These are phyloP conservation scores for Drosophila athabasca DNA, from an alignment of 1,140 invertebrate genomes.

Conservation along the genomic window DNA sequence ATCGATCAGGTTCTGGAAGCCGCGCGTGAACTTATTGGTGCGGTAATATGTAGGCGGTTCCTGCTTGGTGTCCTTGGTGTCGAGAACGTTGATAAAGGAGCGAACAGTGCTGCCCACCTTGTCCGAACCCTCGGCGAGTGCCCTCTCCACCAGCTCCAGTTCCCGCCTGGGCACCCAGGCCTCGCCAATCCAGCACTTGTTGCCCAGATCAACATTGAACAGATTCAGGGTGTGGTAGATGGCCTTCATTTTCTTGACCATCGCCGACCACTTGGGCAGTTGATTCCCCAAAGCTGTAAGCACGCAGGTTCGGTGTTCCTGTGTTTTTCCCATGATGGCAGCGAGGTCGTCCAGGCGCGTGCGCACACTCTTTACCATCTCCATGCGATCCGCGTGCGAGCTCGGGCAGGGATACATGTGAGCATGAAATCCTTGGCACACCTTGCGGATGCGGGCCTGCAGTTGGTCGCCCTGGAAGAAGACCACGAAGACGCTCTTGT, in stretches of 20 bases:
- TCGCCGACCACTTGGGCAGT: constrained; percentile 96
- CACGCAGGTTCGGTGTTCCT: constrained; percentile 97
- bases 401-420: constrained; percentile 98
- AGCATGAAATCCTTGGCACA: constrained; percentile 98
- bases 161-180: constrained; percentile 96
- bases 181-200: constrained; percentile 97
- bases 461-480: constrained; percentile 99
- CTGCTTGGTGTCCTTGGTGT: constrained; percentile 86
- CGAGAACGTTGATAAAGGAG: constrained; percentile 95
- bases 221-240: constrained; percentile 94
- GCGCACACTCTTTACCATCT: constrained; percentile 97
- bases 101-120: constrained; percentile 94
- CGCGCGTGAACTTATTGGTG: constrained; percentile 92
- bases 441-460: constrained; percentile 97
- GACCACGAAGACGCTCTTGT: constrained; percentile 96
- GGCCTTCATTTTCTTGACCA: constrained; percentile 93
- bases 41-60: constrained; percentile 91
- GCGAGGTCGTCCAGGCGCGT: constrained; percentile 97
- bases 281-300: constrained; percentile 96
- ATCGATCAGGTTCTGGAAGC: constrained; percentile 93
- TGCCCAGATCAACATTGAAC: constrained; percentile 94
- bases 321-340: constrained; percentile 96
- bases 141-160: constrained; percentile 92
- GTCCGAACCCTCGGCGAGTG: constrained; percentile 95
- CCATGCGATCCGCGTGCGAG: constrained; percentile 92